Evolutionary conservation across 2,797 vertebrate genomes (phyloP).

Genomic region (Synaphobranchus kaupii): DNA sequence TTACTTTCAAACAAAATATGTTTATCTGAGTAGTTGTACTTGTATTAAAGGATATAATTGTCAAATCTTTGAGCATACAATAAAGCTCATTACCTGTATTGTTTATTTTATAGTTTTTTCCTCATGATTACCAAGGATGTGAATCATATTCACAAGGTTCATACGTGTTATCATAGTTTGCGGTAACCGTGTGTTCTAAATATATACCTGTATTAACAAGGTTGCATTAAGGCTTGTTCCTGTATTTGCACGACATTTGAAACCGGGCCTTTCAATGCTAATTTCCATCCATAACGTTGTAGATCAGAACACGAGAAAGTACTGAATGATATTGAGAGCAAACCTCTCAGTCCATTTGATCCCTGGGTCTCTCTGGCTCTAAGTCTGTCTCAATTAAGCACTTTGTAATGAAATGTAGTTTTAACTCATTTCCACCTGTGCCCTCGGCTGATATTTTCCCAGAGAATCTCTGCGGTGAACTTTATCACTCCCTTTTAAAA

Average conservation of each 20-base stretch:
- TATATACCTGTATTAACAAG: background rate
- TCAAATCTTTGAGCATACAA: too few relatives aligned
- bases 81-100: too few relatives aligned
- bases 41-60: too few relatives aligned
- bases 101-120: too few relatives aligned
- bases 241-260: background rate
- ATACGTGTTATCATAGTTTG: too few relatives aligned
- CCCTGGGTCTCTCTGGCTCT: background rate
- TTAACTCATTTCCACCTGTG: constrained; percentile 13
- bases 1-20: too few relatives aligned
- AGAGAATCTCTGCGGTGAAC: background rate
- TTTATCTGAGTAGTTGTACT: too few relatives aligned
- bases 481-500: background rate
- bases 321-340: background rate
- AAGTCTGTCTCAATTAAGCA: background rate
- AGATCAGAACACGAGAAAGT: background rate
- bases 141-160: too few relatives aligned
- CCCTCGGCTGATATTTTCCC: background rate
- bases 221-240: background rate
- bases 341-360: background rate
- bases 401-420: background rate
- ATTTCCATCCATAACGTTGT: background rate
- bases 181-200: background rate
- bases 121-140: too few relatives aligned
- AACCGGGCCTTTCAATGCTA: background rate